Evolutionary conservation across 2,797 vertebrate genomes (phyloP), one percentile per base, ranked within the genome.

Genomic region (Pipistrellus kuhlii): DNA sequence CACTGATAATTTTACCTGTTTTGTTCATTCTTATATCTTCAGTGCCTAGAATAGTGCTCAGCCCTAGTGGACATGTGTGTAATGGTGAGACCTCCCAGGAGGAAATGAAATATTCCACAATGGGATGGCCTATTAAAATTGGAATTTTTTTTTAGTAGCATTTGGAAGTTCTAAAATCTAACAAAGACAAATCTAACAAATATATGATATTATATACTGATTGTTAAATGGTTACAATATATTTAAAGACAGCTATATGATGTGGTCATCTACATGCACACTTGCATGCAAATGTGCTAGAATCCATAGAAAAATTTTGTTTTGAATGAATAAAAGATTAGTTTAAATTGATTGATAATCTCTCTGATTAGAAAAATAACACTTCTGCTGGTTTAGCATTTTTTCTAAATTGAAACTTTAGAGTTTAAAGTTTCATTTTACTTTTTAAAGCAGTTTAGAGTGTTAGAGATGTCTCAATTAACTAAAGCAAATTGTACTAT

Each of bases 161-260:
- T 93, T 88, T 94, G 53, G 27, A 97, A 76, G 53, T 90, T 94
- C 10, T 90, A 11, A 78, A 76, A 69, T 59, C 48, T 90, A 57
- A 64, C 62, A 81, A 75, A 82, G n/a, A 86, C 69, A 44, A 75
- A 7, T 41, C 38, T 41, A 41, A 41, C 38, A 41, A 41, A 41
- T 75, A 59, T 55, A 10, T 53, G 78, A 35, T 27, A 81, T 38
- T 75, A 27, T 76, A 88, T 94, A 51, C 30, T 78, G 51, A 17
- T 93, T 91, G 44, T 76, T 77, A 71, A 86, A 68, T 76, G 15
- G 21, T 92, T 78, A 87, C 14, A 59, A 15, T 81, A 30, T 51
- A 53, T 44, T 77, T 90, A 64, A 85, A 80, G 20, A 75, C 75
- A 14, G 6, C 38, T 90, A 1, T 82, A 30, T 83, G 32, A 64